Evolutionary conservation across 30 jellyfish, hydroid and myxozoan species (phyloP).

Genomic region (Euphysa ruthae): DNA sequence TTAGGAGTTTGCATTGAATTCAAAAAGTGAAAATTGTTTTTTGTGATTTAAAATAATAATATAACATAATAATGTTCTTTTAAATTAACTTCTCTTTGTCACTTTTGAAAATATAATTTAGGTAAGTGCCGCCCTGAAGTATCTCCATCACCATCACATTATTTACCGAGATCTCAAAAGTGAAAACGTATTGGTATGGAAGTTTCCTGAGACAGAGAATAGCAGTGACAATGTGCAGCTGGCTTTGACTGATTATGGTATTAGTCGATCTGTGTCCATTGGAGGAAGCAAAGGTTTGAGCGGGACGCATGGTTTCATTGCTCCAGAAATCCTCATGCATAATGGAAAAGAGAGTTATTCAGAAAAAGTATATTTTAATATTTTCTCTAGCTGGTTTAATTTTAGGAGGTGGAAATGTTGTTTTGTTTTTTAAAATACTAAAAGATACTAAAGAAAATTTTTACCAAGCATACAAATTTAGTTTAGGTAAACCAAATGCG

Average conservation of each 20-base stretch:
- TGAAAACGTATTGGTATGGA: slow-evolving; percentile 76
- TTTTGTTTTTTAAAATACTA: too few species aligned
- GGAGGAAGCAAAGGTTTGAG: slow-evolving; percentile 69
- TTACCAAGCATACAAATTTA: too few species aligned
- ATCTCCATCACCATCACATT: slow-evolving; percentile 63
- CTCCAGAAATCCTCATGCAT: slow-evolving; percentile 79
- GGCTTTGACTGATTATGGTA: slow-evolving; percentile 84
- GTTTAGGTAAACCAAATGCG: too few species aligned
- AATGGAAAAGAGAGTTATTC: slow-evolving; percentile 82
- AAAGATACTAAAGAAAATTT: too few species aligned
- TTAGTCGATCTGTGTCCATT: slow-evolving; percentile 75
- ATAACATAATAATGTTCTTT: too few species aligned
- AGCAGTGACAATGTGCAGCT: slow-evolving; percentile 17
- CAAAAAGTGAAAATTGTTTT: too few species aligned
- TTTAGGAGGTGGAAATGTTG: too few species aligned
- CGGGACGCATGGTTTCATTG: slow-evolving; percentile 90
- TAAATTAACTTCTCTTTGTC: too few species aligned
- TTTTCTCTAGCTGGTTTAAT: too few species aligned
- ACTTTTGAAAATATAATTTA: too few species aligned
- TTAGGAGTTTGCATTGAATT: too few species aligned
- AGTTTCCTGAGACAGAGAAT: slow-evolving; percentile 78
- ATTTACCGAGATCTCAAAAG: slow-evolving; percentile 87
- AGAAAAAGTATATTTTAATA: slow-evolving; percentile 39
- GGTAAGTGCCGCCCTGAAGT: slow-evolving; percentile 71
- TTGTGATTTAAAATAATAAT: too few species aligned